Evolutionary conservation across 2,113 vertebrate species (phyloP), one percentile per base, ranked within the genome.

Genomic region (Engystomops pustulosus): DNA sequence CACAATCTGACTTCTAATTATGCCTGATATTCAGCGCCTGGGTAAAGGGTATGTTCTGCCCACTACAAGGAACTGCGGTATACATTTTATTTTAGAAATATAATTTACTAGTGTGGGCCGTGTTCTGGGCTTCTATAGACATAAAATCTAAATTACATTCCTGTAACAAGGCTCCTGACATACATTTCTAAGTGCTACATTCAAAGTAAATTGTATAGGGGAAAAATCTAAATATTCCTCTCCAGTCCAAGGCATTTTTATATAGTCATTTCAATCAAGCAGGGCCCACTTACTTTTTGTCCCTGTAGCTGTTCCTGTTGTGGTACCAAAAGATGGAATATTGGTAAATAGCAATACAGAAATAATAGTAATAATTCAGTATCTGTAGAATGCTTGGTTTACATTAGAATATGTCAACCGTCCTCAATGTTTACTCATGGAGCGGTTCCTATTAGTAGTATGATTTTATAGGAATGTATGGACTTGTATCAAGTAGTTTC

Each of bases 1-100:
- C 62, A 70, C 62, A 78, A 70, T 85, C 49, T 32, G 75, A 69
- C n/a, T 41, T 85, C 83, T 79, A 79, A 79, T 69, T 85, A 79
- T 58, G 75, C 36, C 83, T 60, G 83, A 85, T 83, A 34, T 83
- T 83, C 71, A 49, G 30, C 12, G 44, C 60, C 38, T 3, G 25
- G 70, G 71, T 76, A 75, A 76, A 76, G 55, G 55, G 71, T 25
- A 76, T 68, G 81, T 76, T 83, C 71, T 32, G 58, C 53, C 81
- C 81, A 83, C 81, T 49, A 18, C 70, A 65, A 25, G 65, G 15
- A 83, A 62, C 70, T 34, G 53, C 20, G 30, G 70, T 47, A 67
- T 62, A 83, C 38, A 25, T 75, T 83, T 45, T 58, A 47, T 67
- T 36, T 75, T 76, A 55, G 55, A 67, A 75, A 47, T 67, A 25